Percentiles rank a stretch among this genome's conserved stretches.
These are phyloP conservation scores for Hermaeophaga mercurialis DNA, from an alignment of 2,888 invertebrate genomes.

Conservation along the genomic window DNA sequence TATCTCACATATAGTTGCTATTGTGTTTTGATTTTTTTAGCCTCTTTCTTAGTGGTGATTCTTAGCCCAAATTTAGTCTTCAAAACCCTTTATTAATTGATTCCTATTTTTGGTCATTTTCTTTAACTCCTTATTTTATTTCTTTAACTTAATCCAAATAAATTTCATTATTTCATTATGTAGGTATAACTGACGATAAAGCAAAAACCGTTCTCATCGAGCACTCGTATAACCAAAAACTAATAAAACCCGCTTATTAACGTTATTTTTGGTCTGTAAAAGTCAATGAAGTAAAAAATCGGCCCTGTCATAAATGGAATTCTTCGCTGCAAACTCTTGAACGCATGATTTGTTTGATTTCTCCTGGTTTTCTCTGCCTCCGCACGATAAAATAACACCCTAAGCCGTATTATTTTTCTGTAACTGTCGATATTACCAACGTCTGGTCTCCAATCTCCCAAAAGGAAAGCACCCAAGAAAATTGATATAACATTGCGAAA, in stretches of 20 bases:
- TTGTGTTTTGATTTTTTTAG: too few relatives aligned
- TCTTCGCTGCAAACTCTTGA: conserved; percentile 24
- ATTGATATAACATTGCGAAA: conserved; percentile 11
- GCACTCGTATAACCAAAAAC: conserved; percentile 19
- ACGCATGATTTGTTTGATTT: conserved; percentile 37
- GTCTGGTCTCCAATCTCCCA: conserved; percentile 15
- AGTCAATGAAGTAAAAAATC: conserved; percentile 21
- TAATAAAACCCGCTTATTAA: conserved; percentile 25
- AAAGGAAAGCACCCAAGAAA: conserved; percentile 13
- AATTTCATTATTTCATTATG: too few relatives aligned
- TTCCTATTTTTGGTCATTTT: too few relatives aligned
- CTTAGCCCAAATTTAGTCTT: too few relatives aligned
- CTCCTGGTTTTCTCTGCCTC: conserved; percentile 26
- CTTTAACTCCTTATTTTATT: too few relatives aligned
- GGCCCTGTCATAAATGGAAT: conserved; percentile 31
- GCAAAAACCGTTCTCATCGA: too few relatives aligned
- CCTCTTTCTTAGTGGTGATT: too few relatives aligned
- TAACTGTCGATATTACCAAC: conserved; percentile 28
- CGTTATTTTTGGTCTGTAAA: conserved; percentile 16
- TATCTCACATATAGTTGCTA: too few relatives aligned
- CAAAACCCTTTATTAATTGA: too few relatives aligned
- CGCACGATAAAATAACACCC: conserved; percentile 33
- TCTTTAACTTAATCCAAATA: too few relatives aligned
- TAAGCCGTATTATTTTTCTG: conserved; percentile 32
- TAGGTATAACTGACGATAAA: too few relatives aligned